Percentiles rank a stretch among this genome's conserved stretches.
phyloP scores from a whole-genome alignment of 2,888 invertebrate genomes.

The Erebia palarica region DNA sequence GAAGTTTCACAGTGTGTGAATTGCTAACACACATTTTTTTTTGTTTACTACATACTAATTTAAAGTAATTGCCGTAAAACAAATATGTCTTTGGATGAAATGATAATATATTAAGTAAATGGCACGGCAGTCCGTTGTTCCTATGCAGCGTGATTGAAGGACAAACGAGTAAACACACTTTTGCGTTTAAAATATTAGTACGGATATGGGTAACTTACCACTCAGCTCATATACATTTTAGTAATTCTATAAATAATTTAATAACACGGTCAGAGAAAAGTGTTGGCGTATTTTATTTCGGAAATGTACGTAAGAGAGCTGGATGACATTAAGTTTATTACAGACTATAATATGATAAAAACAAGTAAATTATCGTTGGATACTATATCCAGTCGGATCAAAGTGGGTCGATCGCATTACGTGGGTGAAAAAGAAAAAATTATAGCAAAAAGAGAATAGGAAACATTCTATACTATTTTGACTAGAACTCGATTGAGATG shows the following conservation, averaged over 20 bases:
- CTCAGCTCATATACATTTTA: background rate
- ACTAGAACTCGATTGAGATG: background rate
- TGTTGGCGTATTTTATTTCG: slow-evolving; percentile 9
- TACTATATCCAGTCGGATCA: slow-evolving; percentile 17
- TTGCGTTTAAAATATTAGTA: no score
- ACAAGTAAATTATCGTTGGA: slow-evolving; percentile 11
- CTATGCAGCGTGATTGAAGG: no score
- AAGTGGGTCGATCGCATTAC: slow-evolving; percentile 30
- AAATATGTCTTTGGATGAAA: no score
- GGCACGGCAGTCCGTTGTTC: no score
- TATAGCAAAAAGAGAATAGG: slow-evolving; percentile 17
- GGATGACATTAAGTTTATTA: slow-evolving; percentile 10
- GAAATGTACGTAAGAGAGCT: background rate
- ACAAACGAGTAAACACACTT: no score
- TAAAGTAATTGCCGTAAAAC: no score
- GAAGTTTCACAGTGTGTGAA: no score
- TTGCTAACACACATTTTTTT: no score
- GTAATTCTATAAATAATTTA: slow-evolving; percentile 4
- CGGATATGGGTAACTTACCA: background rate
- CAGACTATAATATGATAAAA: slow-evolving; percentile 1
- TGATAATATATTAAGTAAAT: no score
- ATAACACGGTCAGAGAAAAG: slow-evolving; percentile 11
- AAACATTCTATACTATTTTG: slow-evolving; percentile 19
- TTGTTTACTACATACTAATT: no score
- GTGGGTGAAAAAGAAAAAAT: slow-evolving; percentile 30